Evolutionary conservation across 2,113 vertebrate genomes (phyloP), one percentile per base, ranked within the genome.

Genomic region (Daphoenositta chrysoptera): DNA sequence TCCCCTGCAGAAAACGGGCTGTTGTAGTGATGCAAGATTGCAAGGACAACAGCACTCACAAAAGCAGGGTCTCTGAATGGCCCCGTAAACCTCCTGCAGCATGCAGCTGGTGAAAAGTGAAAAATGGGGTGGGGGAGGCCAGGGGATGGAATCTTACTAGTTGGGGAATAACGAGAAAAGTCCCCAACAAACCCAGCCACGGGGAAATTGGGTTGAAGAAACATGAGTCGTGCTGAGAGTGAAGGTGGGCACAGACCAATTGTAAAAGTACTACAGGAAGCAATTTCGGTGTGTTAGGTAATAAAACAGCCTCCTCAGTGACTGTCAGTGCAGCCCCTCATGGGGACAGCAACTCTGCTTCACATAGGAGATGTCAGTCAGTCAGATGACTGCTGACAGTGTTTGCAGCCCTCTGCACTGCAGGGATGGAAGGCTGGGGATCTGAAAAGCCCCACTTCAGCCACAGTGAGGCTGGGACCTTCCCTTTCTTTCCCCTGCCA

Each of bases 361-460:
- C 1, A 2, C n/a, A 19, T 24, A 24, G 81, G 37, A 75, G 63
- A n/a, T 21, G 4, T 2, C 60, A n/a, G n/a, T n/a, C n/a, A n/a
- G n/a, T n/a, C n/a, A n/a, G n/a, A n/a, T 66, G 0, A 0, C 33
- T 5, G 4, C 84, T 84, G 70, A 13, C 15, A 17, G 27, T 1
- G 9, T 40, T 37, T 57, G 63, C 76, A 68, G 64, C 26, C 4
- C 16, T 33, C 6, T 1, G 1, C 17, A 57, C 71, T 65, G 61
- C 63, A 35, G 31, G 33, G 42, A 15, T 78, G 69, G 56, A 84
- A 78, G 24, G 13, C 0, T n/a, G 39, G 23, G 63, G 31, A 51
- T 37, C 53, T 86, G 40, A 80, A 83, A 87, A 78, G 28, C 18
- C 14, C 39, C 15, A 2, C 13, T 60, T 56, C 24, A 60, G 45